Percentiles rank a stretch among this genome's conserved stretches.
phyloP scores from a whole-genome alignment of 2,113 vertebrate species.

The Daubentonia madagascariensis region DNA sequence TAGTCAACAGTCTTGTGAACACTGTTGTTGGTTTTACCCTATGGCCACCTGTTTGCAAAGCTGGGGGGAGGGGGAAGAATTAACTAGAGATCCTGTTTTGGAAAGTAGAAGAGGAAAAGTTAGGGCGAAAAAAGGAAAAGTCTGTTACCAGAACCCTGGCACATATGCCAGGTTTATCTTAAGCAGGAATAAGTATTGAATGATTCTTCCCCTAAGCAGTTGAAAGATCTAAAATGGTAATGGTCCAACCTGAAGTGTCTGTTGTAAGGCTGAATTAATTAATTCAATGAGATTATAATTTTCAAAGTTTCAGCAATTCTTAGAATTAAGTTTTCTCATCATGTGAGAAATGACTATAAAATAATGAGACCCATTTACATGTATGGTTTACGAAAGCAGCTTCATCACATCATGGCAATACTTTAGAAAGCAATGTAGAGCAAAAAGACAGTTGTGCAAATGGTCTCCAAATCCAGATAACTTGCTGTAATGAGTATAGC shows the following conservation, averaged over 20 bases:
- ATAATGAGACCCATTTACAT: background rate
- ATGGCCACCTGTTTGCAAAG: background rate
- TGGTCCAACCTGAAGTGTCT: background rate
- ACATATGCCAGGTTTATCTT: background rate
- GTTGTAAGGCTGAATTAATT: background rate
- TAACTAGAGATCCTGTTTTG: background rate
- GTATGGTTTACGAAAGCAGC: background rate
- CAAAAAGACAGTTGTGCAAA: background rate
- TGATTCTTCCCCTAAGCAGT: background rate
- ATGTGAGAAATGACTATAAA: background rate
- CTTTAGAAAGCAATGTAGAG: background rate
- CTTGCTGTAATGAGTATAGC: background rate
- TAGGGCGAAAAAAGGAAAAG: background rate
- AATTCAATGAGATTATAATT: background rate
- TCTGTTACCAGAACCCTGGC: background rate
- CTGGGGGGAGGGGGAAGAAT: background rate
- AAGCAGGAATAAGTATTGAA: background rate
- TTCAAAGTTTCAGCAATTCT: conserved; percentile 19
- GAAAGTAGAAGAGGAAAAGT: background rate
- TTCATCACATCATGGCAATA: background rate
- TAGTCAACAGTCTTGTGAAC: background rate
- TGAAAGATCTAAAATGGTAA: background rate
- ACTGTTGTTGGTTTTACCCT: background rate
- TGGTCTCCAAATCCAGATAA: background rate
- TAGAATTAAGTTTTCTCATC: background rate